Base-by-base conservation (phyloP, 2,113 vertebrate species). In the Jaculus jaculus region DNA sequence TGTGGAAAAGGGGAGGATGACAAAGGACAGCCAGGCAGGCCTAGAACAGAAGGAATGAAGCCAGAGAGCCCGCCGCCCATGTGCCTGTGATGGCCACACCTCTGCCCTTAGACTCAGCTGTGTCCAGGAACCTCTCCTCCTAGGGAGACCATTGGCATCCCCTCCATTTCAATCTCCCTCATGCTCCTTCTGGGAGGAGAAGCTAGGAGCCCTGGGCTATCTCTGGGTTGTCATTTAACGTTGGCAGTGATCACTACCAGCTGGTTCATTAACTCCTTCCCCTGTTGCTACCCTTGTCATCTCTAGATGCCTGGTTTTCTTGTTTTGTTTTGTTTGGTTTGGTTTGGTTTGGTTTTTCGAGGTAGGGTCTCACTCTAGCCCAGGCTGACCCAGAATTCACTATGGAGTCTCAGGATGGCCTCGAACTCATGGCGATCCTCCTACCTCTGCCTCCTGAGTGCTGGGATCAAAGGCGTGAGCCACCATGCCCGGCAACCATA, bases 51-150 rank as follows among this genome's bases (percentile, higher is more conserved):
- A 37, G 13, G 20, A 34, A 72, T 0, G 54, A 37, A 84, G 24
- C 32, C 5, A 7, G 11, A 34, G 17, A 68, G 85, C 7, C 75
- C 24, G 1, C 54, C 18, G 63, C 81, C 73, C 61, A 84, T 73
- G 32, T 51, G 4, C 37, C 42, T 8, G 16, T 7, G 61, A 34
- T 0, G 0, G 37, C 77, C 91, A 86, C 81, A 39, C 87, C 91
- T 74, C 74, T 87, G 16, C 39, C 74, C 78, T 89, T 30, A 83
- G 81, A n/a, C 75, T 81, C 87, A 81, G 58, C 65, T 81, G 88
- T 87, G 84, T 80, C 94, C 91, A 87, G 90, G 91, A 97, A 92
- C 73, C 80, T 96, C 80, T 96, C 92, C 87, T 94, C 78, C 71
- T 66, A 68, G 21, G 30, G 34, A 84, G 72, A 71, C 51, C 81